These are phyloP conservation scores for Sceloporus undulatus DNA, from an alignment of 2,113 vertebrate genomes.

Conservation along the genomic window DNA sequence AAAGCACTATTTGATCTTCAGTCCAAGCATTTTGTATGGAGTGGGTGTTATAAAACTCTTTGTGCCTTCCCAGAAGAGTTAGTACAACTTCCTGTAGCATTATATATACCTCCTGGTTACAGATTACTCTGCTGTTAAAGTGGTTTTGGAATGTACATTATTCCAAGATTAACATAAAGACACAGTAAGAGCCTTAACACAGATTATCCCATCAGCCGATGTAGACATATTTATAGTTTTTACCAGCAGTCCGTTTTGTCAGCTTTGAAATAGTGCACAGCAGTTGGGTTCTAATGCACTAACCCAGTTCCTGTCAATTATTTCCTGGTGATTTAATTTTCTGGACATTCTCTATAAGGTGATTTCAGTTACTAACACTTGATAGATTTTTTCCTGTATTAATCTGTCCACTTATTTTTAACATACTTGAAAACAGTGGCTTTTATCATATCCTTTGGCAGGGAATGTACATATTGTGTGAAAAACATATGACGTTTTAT, in stretches of 20 bases:
- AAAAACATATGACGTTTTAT: neutral
- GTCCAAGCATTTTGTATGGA: neutral
- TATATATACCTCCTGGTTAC: neutral
- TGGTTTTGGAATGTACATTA: neutral
- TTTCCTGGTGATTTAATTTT: neutral
- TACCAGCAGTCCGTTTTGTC: neutral
- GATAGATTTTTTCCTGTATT: neutral
- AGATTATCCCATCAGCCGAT: neutral
- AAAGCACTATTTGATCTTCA: neutral
- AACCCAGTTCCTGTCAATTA: neutral
- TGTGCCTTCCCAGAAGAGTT: neutral
- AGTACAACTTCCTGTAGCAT: neutral
- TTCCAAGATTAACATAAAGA: neutral
- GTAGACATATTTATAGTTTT: neutral
- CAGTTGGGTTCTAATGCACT: neutral
- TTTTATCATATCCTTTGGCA: neutral
- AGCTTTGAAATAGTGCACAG: neutral
- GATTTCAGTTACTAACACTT: slow-evolving; percentile 1
- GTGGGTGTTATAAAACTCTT: neutral
- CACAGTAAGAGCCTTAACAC: neutral
- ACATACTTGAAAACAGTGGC: neutral
- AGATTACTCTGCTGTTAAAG: neutral
- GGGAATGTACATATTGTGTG: neutral
- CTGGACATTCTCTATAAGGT: neutral
- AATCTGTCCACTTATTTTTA: slow-evolving; percentile 3